These are phyloP conservation scores for Gymnoscelis rufifasciata DNA, from an alignment of 2,888 invertebrate genomes.

Conservation along the genomic window DNA sequence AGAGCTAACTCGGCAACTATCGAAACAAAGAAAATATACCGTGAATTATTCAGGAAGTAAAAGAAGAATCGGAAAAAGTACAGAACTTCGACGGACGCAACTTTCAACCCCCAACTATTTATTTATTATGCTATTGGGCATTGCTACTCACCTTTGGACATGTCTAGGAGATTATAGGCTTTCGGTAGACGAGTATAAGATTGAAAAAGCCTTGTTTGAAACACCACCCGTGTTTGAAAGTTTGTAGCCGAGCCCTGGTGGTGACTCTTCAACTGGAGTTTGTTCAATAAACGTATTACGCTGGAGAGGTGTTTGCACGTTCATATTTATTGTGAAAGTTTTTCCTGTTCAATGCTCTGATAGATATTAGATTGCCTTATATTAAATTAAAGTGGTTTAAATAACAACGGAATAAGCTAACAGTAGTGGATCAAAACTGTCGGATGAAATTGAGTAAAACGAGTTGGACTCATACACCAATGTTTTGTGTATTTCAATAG, in stretches of 20 bases:
- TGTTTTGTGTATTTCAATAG: no score
- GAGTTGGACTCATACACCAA: no score
- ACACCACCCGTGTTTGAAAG: conserved; percentile 25
- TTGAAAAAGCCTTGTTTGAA: conserved; percentile 16
- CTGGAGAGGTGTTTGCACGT: conserved; percentile 33
- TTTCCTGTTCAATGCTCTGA: no score
- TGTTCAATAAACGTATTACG: conserved; percentile 54
- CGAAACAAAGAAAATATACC: conserved; percentile 41
- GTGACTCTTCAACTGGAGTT: conserved; percentile 36
- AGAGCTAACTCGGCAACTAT: conserved; percentile 39
- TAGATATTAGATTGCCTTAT: no score
- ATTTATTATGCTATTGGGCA: conserved; percentile 65
- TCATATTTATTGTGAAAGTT: no score
- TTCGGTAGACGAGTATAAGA: conserved; percentile 27
- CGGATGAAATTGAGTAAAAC: no score
- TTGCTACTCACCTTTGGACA: conserved; percentile 33
- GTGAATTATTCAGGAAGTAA: conserved; percentile 58
- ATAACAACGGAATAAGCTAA: no score
- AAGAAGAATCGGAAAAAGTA: conserved; percentile 50
- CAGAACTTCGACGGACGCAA: conserved; percentile 48
- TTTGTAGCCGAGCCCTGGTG: conserved; percentile 23
- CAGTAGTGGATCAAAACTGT: no score
- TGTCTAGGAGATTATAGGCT: conserved; percentile 11
- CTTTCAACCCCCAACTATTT: conserved; percentile 62
- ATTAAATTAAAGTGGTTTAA: no score